A percentile compares a stretch with the other conserved stretches of the same genome.
Conservation (phyloP, 2,113 vertebrate species). For the Pluvialis apricaria region DNA sequence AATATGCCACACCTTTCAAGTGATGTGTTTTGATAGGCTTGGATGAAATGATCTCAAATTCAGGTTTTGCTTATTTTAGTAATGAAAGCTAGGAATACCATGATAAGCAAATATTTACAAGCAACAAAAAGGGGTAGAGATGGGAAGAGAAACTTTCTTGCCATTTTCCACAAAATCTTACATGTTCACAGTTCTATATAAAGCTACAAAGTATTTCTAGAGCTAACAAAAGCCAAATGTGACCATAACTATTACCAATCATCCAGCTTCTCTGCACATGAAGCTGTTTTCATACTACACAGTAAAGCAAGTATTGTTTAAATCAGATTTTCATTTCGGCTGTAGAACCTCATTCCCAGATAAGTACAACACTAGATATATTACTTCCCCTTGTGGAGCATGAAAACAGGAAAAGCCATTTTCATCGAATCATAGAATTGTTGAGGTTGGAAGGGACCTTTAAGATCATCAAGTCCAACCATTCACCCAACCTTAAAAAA, state of each 20-base stretch:
- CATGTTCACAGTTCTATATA: not conserved
- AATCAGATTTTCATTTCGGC: not conserved
- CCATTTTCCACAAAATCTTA: not conserved
- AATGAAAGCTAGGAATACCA: not conserved
- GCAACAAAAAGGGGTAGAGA: not conserved
- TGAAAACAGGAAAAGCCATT: not conserved
- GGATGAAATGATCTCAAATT: not conserved
- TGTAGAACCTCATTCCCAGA: not conserved
- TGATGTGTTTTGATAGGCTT: rapidly evolving
- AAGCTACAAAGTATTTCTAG: not conserved
- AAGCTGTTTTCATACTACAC: not conserved
- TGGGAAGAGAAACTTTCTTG: not conserved
- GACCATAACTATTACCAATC: not conserved
- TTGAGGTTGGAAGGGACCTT: no score
- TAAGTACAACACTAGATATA: not conserved
- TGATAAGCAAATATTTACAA: not conserved
- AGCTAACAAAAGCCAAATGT: conserved; percentile 22
- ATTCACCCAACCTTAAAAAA: no score
- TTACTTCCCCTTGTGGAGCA: not conserved
- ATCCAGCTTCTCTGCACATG: not conserved
- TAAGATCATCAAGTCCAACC: no score
- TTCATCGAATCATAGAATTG: no score
- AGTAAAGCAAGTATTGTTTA: not conserved
- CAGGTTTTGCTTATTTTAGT: not conserved
- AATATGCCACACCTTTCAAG: not conserved